Conservation (phyloP, 2,888 invertebrate genomes). For the Acanthosoma haemorrhoidale region DNA sequence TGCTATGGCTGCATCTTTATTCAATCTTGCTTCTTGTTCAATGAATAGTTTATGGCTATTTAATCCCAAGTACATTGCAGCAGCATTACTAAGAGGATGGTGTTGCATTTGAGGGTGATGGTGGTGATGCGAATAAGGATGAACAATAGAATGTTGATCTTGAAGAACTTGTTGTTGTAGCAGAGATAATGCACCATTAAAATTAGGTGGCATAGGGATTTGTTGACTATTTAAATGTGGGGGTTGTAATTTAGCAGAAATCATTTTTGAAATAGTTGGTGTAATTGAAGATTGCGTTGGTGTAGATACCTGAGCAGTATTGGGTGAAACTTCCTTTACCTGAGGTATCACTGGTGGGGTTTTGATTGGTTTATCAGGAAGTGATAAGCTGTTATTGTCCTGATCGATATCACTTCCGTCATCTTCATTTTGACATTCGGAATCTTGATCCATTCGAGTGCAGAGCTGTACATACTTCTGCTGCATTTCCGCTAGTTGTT, state of each 20-base stretch:
- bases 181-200: slow-evolving; percentile 44
- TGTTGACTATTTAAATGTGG: slow-evolving; percentile 43
- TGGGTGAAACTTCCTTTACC: slow-evolving; percentile 42
- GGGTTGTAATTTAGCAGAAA: slow-evolving; percentile 57
- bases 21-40: slow-evolving; percentile 72
- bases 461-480: slow-evolving; percentile 83
- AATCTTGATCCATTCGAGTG: slow-evolving; percentile 64
- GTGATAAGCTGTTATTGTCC: slow-evolving; percentile 47
- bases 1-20: slow-evolving; percentile 55
- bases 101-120: slow-evolving; percentile 45
- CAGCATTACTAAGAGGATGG: slow-evolving; percentile 48
- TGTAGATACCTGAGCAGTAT: slow-evolving; percentile 48
- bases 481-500: slow-evolving; percentile 85
- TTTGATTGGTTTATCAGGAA: slow-evolving; percentile 48
- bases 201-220: slow-evolving; percentile 41
- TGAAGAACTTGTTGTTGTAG: slow-evolving; percentile 48
- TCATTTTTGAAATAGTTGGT: slow-evolving; percentile 51
- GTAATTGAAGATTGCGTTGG: slow-evolving; percentile 49
- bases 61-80: slow-evolving; percentile 64
- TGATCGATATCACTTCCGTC: slow-evolving; percentile 68
- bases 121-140: slow-evolving; percentile 46
- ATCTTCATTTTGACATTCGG: slow-evolving; percentile 58
- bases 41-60: slow-evolving; percentile 71
- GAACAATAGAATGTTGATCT: slow-evolving; percentile 45
- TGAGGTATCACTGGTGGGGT: slow-evolving; percentile 41